These are phyloP conservation scores for Ectemnius cavifrons DNA, from an alignment of 2,888 invertebrate genomes.

Conservation along the genomic window DNA sequence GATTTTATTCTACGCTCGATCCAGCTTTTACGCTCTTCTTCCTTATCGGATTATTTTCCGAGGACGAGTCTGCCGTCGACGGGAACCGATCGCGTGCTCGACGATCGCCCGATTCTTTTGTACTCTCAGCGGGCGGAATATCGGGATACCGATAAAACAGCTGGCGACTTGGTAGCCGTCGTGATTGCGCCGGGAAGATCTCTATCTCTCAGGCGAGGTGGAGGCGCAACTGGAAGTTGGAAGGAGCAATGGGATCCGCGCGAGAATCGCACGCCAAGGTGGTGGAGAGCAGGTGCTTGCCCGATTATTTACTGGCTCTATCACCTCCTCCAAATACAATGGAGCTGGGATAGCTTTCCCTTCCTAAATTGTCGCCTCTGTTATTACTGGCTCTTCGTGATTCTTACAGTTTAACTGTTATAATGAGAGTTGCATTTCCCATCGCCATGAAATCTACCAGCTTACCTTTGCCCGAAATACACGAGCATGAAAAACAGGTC, in stretches of 20 bases:
- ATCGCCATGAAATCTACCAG: too few species aligned
- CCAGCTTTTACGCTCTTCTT: slow-evolving; percentile 19
- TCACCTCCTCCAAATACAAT: background rate
- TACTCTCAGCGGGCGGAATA: slow-evolving; percentile 40
- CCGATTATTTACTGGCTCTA: background rate
- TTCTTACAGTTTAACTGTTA: too few species aligned
- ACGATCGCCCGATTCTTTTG: slow-evolving; percentile 55
- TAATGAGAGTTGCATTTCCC: too few species aligned
- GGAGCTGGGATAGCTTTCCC: background rate
- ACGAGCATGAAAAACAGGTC: background rate
- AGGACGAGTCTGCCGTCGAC: slow-evolving; percentile 22
- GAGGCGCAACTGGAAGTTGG: slow-evolving; percentile 31
- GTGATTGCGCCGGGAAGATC: slow-evolving; percentile 55
- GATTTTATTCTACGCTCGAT: slow-evolving; percentile 33
- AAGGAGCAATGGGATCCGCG: slow-evolving; percentile 26
- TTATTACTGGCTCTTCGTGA: background rate
- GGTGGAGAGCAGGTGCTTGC: slow-evolving; percentile 12
- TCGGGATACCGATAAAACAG: slow-evolving; percentile 50
- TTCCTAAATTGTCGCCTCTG: too few species aligned
- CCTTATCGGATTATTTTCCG: slow-evolving; percentile 53
- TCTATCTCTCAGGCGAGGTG: slow-evolving; percentile 30
- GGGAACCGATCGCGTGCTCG: slow-evolving; percentile 44
- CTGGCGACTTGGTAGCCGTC: slow-evolving; percentile 54
- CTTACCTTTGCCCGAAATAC: too few species aligned
- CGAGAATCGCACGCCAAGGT: background rate